These are phyloP conservation scores for Conops quadrifasciatus DNA, from an alignment of 2,888 invertebrate genomes.

Conservation along the genomic window DNA sequence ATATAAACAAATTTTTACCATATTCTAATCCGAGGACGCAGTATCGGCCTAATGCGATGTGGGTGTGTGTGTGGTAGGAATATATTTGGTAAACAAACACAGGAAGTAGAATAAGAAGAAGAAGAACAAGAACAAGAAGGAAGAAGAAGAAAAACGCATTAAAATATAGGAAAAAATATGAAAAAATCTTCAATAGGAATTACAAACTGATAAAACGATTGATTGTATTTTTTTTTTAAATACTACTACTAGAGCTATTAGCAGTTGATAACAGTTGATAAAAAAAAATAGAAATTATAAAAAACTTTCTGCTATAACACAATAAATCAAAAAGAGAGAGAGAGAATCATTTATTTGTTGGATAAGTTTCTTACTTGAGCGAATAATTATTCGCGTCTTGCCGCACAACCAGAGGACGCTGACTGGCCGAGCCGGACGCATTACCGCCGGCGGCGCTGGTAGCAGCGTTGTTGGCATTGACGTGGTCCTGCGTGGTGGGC, in stretches of 20 bases:
- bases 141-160: constrained; percentile 40
- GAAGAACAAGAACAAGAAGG: constrained; percentile 32
- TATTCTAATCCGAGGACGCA: constrained; percentile 91
- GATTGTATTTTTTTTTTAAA: background rate
- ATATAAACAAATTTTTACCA: constrained; percentile 75
- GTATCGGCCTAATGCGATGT: constrained; percentile 74
- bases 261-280: too few species aligned
- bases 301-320: constrained; percentile 31
- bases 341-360: constrained; percentile 7
- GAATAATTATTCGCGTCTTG: constrained; percentile 83
- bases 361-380: constrained; percentile 75
- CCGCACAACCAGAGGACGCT: constrained; percentile 72
- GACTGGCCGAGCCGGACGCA: constrained; percentile 52
- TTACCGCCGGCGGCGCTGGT: constrained; percentile 42
- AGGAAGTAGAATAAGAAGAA: constrained; percentile 18
- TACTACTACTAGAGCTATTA: background rate
- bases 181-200: background rate
- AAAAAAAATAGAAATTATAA: constrained; percentile 20
- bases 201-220: background rate
- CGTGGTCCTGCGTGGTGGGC: constrained; percentile 76
- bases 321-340: constrained; percentile 29
- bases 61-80: constrained; percentile 38
- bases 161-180: constrained; percentile 10
- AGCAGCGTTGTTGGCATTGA: constrained; percentile 56
- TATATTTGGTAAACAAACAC: constrained; percentile 36